phyloP scores from a whole-genome alignment of 2,888 invertebrate genomes.

The Metalampra italica region DNA sequence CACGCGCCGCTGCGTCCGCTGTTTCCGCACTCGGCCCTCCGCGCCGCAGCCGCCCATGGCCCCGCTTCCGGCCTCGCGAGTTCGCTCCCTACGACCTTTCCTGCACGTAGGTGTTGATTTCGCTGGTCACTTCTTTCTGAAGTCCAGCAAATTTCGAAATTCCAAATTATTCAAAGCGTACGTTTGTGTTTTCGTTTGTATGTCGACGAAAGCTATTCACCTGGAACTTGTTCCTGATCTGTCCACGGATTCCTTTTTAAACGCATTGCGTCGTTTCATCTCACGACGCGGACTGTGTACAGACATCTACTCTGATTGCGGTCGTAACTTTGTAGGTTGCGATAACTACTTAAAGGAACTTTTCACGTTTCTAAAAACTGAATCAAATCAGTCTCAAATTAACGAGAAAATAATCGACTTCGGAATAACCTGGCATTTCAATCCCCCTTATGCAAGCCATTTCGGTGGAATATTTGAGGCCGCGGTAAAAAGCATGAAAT shows the following conservation, averaged over 20 bases:
- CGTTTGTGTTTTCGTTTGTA: not conserved
- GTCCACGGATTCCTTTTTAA: not conserved
- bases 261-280: not conserved
- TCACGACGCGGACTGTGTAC: not conserved
- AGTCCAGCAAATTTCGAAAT: constrained; percentile 4
- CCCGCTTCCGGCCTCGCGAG: not conserved
- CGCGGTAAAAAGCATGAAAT: constrained; percentile 1
- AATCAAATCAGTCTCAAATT: no score
- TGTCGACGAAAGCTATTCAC: not conserved
- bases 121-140: constrained; percentile 16
- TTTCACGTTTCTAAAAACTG: no score
- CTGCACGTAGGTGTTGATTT: constrained; percentile 16
- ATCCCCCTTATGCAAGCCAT: not conserved
- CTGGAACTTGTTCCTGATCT: not conserved
- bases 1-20: constrained; percentile 2
- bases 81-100: constrained; percentile 6
- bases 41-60: not conserved
- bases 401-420: no score
- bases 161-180: not conserved
- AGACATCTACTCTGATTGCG: not conserved
- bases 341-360: no score
- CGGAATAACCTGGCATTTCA: not conserved
- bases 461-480: constrained; percentile 7
- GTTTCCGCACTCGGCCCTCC: not conserved
- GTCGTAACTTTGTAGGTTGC: not conserved